A percentile compares a stretch with the other conserved stretches of the same genome.
Conservation (phyloP, 2,797 vertebrate species). For the Anas capensis region DNA sequence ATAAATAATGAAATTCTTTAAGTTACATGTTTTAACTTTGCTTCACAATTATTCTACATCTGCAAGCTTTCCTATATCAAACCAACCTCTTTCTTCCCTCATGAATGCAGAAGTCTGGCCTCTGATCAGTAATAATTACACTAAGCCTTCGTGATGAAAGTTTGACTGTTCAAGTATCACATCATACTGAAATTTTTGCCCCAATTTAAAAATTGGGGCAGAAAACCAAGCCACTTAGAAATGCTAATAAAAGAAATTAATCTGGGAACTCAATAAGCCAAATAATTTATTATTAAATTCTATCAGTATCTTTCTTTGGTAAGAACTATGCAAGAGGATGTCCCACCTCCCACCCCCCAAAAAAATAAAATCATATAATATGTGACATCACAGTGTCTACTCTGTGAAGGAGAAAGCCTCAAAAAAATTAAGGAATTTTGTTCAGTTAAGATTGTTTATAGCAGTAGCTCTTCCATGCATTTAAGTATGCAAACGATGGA, state of each 20-base stretch:
- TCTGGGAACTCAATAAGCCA: conserved; percentile 58
- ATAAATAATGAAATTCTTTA: conserved; percentile 67
- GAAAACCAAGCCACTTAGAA: conserved; percentile 55
- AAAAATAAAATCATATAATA: conserved; percentile 23
- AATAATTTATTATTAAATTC: conserved; percentile 68
- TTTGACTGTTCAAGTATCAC: conserved; percentile 58
- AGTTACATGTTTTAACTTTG: conserved; percentile 64
- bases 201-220: conserved; percentile 43
- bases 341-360: background rate
- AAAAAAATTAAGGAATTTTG: conserved; percentile 68
- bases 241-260: conserved; percentile 61
- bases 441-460: conserved; percentile 65
- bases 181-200: conserved; percentile 48
- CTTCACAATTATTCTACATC: conserved; percentile 69
- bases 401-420: conserved; percentile 72
- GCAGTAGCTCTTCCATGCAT: conserved; percentile 52
- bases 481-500: conserved; percentile 39
- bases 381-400: conserved; percentile 69
- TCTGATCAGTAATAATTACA: conserved; percentile 71
- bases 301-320: conserved; percentile 67
- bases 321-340: conserved; percentile 55
- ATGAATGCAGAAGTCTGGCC: conserved; percentile 45
- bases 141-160: conserved; percentile 56
- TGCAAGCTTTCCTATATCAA: conserved; percentile 61
- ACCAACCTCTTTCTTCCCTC: conserved; percentile 59